Conservation (phyloP, 2,888 invertebrate species). For the Philonicus albiceps region DNA sequence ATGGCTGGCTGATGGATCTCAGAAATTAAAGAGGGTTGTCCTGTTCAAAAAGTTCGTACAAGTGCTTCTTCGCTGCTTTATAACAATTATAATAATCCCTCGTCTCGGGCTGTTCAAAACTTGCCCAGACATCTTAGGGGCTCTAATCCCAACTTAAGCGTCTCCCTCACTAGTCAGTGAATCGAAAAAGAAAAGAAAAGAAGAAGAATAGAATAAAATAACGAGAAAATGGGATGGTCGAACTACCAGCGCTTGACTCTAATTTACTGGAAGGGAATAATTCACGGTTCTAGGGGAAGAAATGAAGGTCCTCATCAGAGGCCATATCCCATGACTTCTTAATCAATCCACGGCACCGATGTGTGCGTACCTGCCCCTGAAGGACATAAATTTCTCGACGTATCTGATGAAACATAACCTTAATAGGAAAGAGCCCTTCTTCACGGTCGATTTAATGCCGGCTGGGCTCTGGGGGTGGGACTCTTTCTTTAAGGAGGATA, state of each 20-base stretch:
- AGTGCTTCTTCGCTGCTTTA: neutral
- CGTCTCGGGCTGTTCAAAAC: neutral
- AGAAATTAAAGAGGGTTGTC: neutral
- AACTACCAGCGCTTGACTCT: neutral
- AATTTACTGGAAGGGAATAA: neutral
- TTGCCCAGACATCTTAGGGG: neutral
- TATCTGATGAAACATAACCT: conserved; percentile 10
- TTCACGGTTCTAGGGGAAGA: neutral
- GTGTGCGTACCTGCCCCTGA: neutral
- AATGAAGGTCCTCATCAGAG: neutral
- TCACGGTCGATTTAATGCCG: conserved; percentile 24
- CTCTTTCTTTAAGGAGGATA: conserved; percentile 21
- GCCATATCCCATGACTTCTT: neutral
- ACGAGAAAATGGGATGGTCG: neutral
- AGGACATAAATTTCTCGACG: neutral
- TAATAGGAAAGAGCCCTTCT: neutral
- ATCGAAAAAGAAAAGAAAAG: neutral
- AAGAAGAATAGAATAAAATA: neutral
- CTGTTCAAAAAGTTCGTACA: neutral
- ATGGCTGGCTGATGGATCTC: neutral
- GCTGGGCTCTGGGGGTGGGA: neutral
- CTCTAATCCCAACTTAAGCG: neutral
- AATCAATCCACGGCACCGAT: neutral
- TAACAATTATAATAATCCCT: neutral
- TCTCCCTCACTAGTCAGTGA: neutral